phyloP scores from a whole-genome alignment of 2,888 invertebrate genomes.

The Agrenia bidenticulata region DNA sequence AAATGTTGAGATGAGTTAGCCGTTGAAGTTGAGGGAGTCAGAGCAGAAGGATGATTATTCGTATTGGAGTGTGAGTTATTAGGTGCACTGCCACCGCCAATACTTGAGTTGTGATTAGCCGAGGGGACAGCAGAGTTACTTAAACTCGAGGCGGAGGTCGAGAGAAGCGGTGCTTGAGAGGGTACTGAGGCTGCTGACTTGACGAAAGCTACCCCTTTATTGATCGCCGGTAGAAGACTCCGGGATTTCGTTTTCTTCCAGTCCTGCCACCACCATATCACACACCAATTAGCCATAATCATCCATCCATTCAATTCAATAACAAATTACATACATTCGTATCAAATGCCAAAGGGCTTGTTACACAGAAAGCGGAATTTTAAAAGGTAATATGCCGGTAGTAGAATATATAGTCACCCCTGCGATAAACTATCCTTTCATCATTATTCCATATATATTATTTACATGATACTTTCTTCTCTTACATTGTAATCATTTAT shows the following conservation, averaged over 20 bases:
- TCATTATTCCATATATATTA: too few relatives aligned
- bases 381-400: too few relatives aligned
- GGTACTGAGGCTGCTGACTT: constrained; percentile 39
- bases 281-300: constrained; percentile 35
- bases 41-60: constrained; percentile 22
- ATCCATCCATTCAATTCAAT: constrained; percentile 12
- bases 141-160: constrained; percentile 46
- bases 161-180: constrained; percentile 43
- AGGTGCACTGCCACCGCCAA: not conserved
- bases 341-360: too few relatives aligned
- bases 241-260: constrained; percentile 52
- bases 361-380: too few relatives aligned
- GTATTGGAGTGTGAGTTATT: constrained; percentile 24
- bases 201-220: constrained; percentile 49
- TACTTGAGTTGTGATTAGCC: constrained; percentile 27
- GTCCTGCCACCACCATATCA: constrained; percentile 40
- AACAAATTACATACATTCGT: constrained; percentile 3
- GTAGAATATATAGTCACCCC: too few relatives aligned
- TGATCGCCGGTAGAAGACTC: constrained; percentile 48
- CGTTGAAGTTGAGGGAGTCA: constrained; percentile 18
- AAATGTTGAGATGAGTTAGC: constrained; percentile 20
- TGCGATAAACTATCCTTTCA: too few relatives aligned
- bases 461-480: too few relatives aligned
- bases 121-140: constrained; percentile 30
- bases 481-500: too few relatives aligned